Percentiles rank a stretch among this genome's conserved stretches.
Conservation (phyloP, 2,113 vertebrate genomes). For the Sorex fumeus region DNA sequence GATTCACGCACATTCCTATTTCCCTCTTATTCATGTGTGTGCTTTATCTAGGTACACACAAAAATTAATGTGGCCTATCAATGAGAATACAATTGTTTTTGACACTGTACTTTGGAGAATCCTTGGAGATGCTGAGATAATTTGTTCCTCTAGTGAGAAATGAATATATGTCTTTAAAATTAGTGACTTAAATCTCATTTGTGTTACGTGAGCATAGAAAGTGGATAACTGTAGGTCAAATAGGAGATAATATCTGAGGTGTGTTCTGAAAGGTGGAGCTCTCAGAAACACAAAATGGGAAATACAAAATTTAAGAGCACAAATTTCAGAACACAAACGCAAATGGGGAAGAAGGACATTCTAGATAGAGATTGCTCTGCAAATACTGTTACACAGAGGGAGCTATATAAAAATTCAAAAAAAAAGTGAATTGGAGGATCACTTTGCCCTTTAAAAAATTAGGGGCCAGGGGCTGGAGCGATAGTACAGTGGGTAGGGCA, state of each 20-base stretch:
- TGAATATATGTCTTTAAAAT: not conserved
- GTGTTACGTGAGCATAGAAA: slow-evolving; percentile 12
- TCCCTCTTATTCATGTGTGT: not conserved
- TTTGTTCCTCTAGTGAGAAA: slow-evolving; percentile 32
- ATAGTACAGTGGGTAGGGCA: no score
- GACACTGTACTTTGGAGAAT: not conserved
- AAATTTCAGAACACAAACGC: no score
- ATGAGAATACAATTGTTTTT: not conserved
- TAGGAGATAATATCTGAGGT: not conserved
- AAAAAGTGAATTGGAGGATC: slow-evolving; percentile 18
- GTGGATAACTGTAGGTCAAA: not conserved
- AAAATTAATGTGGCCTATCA: slow-evolving; percentile 19
- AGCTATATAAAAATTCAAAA: not conserved
- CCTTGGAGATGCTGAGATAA: slow-evolving; percentile 49
- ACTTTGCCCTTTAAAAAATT: slow-evolving; percentile 24
- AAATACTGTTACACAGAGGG: slow-evolving; percentile 15
- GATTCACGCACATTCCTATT: slow-evolving; percentile 13
- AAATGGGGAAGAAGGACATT: not conserved
- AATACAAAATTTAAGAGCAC: not conserved
- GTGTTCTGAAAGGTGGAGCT: not conserved
- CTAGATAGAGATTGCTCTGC: not conserved
- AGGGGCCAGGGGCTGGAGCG: no score
- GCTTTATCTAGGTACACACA: slow-evolving; percentile 10
- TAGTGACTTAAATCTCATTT: not conserved
- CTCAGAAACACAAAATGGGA: not conserved